Conservation (phyloP, 2,797 vertebrate genomes). For the Danio kyathit region DNA sequence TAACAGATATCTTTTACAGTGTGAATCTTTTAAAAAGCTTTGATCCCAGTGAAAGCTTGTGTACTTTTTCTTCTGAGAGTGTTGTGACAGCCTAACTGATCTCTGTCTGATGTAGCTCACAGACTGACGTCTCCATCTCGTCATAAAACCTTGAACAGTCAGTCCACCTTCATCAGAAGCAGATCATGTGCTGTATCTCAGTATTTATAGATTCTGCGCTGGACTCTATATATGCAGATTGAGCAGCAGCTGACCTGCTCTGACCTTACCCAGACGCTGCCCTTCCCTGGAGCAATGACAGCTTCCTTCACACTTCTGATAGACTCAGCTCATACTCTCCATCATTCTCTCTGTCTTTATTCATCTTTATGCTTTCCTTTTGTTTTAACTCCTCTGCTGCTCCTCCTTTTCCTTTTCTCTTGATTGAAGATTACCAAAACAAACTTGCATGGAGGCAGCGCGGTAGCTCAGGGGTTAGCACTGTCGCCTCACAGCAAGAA, state of each 20-base stretch:
- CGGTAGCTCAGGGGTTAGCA: too few species aligned
- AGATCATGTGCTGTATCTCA: conserved; percentile 22
- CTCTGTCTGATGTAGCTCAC: background rate
- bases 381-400: background rate
- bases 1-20: too few species aligned
- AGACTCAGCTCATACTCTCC: conserved; percentile 43
- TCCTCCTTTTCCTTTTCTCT: background rate
- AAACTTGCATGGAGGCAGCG: background rate
- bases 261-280: conserved; percentile 23
- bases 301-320: conserved; percentile 23
- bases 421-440: background rate
- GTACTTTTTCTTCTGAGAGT: too few species aligned
- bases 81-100: background rate
- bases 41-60: too few species aligned
- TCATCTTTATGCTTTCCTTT: background rate
- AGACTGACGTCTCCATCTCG: background rate
- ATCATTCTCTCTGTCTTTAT: conserved; percentile 44
- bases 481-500: too few species aligned
- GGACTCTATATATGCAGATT: conserved; percentile 18
- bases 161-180: conserved; percentile 13
- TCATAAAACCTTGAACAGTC: conserved; percentile 7
- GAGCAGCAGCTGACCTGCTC: conserved; percentile 10
- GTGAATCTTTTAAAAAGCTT: too few species aligned
- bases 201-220: conserved; percentile 34
- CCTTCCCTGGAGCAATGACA: conserved; percentile 6